Base-by-base conservation (phyloP, 1,140 invertebrate genomes). In the Drosophila repletoides region DNA sequence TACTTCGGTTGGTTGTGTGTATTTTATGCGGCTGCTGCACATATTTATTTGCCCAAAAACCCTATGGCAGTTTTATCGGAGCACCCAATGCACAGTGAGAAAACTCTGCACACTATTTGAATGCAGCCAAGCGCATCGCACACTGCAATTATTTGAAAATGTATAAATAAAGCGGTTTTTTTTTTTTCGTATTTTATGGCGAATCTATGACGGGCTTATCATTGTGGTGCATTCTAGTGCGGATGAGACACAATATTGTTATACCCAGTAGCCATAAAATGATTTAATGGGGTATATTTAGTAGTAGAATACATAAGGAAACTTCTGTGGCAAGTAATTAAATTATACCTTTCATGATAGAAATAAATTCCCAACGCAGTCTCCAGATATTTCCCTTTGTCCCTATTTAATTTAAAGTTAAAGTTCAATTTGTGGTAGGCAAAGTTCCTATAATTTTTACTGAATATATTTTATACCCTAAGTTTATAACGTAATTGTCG, bases 61-160 rank as follows among this genome's bases (percentile, higher is more conserved):
- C 75, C 75, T 77, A 69, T 77, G 75, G 52, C 75, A 79, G 36
- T 72, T 72, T 61, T 72, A 77, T 77, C 77, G n/a, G n/a, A 79
- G 74, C 64, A 43, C 53, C 33, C 67, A 58, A 34, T 40, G 36
- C 56, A 58, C 28, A 15, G 21, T 17, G 7, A 34, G 6, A 60
- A 26, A 41, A 19, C 26, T 26, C 41, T 26, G 21, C 17, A 15
- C 12, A 26, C 28, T 5, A 31, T 51, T 33, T 41, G 45, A 14
- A 52, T 60, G 56, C 63, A 66, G 10, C 48, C 40, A 68, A 52
- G 58, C 40, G 31, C 41, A 31, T 7, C 40, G 28, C 21, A 59
- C 55, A 4, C 63, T 43, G 36, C 59, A 43, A 66, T 51, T 66
- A 60, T 43, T 66, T 66, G 36, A 4, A 34, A 48, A 48, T 48